Evolutionary conservation across 2,888 invertebrate genomes (phyloP).

Genomic region (Deilephila porcellus): DNA sequence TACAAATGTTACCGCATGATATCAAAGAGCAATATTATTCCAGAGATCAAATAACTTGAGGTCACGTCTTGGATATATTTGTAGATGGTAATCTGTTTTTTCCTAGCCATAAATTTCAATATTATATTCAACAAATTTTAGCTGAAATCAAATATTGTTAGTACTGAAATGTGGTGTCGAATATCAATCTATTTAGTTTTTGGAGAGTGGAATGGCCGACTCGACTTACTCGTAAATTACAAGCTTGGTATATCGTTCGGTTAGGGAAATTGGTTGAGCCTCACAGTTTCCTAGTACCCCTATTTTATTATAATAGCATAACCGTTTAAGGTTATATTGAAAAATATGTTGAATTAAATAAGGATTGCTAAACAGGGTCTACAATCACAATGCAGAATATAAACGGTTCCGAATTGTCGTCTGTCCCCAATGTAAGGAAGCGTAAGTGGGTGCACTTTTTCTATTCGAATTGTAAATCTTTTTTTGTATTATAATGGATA

Average conservation of each 20-base stretch:
- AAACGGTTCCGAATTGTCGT: background rate
- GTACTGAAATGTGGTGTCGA: too few relatives aligned
- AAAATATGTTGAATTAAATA: background rate
- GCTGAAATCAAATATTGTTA: slow-evolving; percentile 2
- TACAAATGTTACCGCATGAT: too few relatives aligned
- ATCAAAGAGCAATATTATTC: too few relatives aligned
- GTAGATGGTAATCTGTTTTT: background rate
- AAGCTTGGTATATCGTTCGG: too few relatives aligned
- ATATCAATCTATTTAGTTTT: too few relatives aligned
- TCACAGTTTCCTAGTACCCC: too few relatives aligned
- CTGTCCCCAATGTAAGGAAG: background rate
- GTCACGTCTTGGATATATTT: background rate
- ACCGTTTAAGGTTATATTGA: background rate
- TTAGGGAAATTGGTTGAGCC: too few relatives aligned
- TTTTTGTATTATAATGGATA: background rate
- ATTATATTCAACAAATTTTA: background rate
- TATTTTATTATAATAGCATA: too few relatives aligned
- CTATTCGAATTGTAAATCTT: background rate
- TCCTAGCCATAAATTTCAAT: background rate
- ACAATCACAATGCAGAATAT: background rate
- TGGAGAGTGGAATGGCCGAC: too few relatives aligned
- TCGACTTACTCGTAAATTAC: too few relatives aligned
- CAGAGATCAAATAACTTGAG: too few relatives aligned
- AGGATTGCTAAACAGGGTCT: background rate
- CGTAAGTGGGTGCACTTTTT: background rate